Evolutionary conservation across 2,888 invertebrate genomes (phyloP), one percentile per base, ranked within the genome.

Genomic region (Brenthis daphne): DNA sequence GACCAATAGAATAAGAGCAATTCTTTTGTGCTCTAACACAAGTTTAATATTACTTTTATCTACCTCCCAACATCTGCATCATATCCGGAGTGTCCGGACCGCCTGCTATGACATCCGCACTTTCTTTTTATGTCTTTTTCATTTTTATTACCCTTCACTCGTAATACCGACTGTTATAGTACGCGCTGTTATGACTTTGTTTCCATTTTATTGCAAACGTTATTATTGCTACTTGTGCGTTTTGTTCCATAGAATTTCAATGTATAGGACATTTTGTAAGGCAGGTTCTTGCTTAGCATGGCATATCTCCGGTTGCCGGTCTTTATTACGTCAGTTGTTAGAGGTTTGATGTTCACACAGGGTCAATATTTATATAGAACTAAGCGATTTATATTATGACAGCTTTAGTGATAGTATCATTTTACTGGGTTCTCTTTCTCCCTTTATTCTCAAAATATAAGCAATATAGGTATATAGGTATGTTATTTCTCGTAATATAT

Each of bases 51-150:
- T 29, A 60, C 37, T 65, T 60, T 24, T 64, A 51, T 55, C 33
- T 43, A 43, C 16, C 57, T 63, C 76, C 81, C 77, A 84, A 79
- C 82, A 85, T 85, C 85, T 85, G 84, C 80, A 79, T 79, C 76
- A 79, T 77, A 79, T 80, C 84, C 82, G 72, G 56, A 56, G 24
- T 58, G 51, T 57, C 53, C 63, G 51, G 58, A 61, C 57, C 64
- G 67, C 58, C 63, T 65, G 71, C 69, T 71, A 54, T 72, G 72
- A 68, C 67, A 71, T 70, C 74, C 74, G 74, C 72, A 71, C 70
- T 75, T 71, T 68, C 70, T 80, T 85, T 85, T 85, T 81, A 83
- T 80, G 78, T 73, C 80, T 80, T 80, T 82, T 77, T 79, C 79
- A 77, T 82, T 84, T 85, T 85, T 83, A 82, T 85, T 79, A 75